phyloP scores from a whole-genome alignment of 1,140 invertebrate species.

The Tachypleus tridentatus region DNA sequence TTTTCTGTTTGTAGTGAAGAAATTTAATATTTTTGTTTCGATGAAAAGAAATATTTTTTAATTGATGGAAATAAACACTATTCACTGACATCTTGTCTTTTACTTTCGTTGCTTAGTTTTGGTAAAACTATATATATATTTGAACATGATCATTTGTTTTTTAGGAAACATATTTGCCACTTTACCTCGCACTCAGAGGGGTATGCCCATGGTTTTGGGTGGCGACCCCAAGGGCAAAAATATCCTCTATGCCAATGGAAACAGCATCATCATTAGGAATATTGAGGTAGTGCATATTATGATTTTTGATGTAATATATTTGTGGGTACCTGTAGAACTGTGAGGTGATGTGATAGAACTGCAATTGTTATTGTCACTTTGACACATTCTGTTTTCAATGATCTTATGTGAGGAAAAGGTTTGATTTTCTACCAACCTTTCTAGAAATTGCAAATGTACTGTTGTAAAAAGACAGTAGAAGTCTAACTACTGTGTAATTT shows the following conservation, averaged over 20 bases:
- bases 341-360: not conserved
- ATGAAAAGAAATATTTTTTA: no score
- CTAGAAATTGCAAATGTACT: no score
- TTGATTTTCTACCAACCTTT: no score
- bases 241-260: conserved; percentile 94
- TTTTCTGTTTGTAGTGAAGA: no score
- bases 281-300: conserved; percentile 61
- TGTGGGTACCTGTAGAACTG: not conserved
- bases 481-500: no score
- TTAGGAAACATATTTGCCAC: conserved; percentile 80
- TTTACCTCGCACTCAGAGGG: conserved; percentile 80
- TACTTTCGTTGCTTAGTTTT: no score
- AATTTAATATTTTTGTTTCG: no score
- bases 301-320: conserved; percentile 21
- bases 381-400: not conserved
- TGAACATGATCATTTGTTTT: not conserved
- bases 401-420: no score
- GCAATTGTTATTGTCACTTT: conserved; percentile 8
- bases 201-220: conserved; percentile 82
- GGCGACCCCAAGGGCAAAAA: conserved; percentile 94
- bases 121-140: no score
- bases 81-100: no score
- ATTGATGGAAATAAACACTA: no score
- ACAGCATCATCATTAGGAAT: conserved; percentile 93
- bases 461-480: no score